Evolutionary conservation across 2,113 vertebrate species (phyloP).

Genomic region (Halichoerus grypus): DNA sequence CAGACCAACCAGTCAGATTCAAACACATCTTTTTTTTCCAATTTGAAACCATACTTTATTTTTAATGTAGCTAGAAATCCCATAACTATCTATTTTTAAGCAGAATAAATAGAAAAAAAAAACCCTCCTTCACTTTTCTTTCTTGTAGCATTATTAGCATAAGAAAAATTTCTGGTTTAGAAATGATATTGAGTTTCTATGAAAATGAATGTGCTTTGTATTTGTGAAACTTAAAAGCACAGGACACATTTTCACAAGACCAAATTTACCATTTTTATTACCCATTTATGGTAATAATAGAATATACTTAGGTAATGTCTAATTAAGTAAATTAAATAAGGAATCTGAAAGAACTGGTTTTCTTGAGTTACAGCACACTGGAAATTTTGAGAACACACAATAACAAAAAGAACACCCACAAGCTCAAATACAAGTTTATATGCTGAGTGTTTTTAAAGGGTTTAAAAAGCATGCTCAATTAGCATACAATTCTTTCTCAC

Average conservation of each 20-base stretch:
- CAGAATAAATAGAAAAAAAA: slow-evolving; percentile 60
- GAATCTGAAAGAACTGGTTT: slow-evolving; percentile 74
- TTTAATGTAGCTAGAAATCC: slow-evolving; percentile 83
- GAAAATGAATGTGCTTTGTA: slow-evolving; percentile 73
- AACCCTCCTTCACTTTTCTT: slow-evolving; percentile 71
- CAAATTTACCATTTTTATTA: slow-evolving; percentile 57
- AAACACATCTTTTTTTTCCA: not conserved
- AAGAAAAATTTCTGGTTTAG: slow-evolving; percentile 77
- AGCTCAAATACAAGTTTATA: slow-evolving; percentile 57
- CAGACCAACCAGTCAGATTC: not conserved
- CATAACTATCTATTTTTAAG: slow-evolving; percentile 85
- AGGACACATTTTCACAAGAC: slow-evolving; percentile 76
- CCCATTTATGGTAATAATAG: slow-evolving; percentile 69
- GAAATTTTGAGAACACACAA: slow-evolving; percentile 61
- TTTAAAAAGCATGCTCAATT: slow-evolving; percentile 62
- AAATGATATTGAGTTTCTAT: slow-evolving; percentile 75
- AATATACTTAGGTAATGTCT: slow-evolving; percentile 42
- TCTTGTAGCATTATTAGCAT: slow-evolving; percentile 77
- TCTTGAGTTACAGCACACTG: slow-evolving; percentile 69
- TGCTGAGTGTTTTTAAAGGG: slow-evolving; percentile 55
- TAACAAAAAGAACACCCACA: slow-evolving; percentile 44
- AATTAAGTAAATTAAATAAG: slow-evolving; percentile 69
- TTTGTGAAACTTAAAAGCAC: slow-evolving; percentile 76
- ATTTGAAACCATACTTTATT: slow-evolving; percentile 87
- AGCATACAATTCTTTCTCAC: slow-evolving; percentile 55